phyloP scores from a whole-genome alignment of 2,113 vertebrate genomes.

The Collichthys lucidus region DNA sequence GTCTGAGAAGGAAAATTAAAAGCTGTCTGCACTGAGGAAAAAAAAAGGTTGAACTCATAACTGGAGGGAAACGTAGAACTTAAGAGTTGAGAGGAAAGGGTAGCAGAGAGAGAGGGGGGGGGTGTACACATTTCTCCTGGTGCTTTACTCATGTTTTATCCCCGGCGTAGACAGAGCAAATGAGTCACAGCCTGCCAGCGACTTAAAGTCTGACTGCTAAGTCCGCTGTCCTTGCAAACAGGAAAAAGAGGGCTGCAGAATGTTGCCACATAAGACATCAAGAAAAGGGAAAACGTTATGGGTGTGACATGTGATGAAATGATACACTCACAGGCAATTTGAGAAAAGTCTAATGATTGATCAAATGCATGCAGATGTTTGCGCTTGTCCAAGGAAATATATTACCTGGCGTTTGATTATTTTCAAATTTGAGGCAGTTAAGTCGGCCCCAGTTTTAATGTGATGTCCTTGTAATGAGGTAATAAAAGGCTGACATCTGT shows the following conservation, averaged over 20 bases:
- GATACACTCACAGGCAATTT: not conserved
- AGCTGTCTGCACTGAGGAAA: slow-evolving; percentile 27
- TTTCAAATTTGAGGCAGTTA: slow-evolving; percentile 6
- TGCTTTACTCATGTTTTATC: slow-evolving; percentile 37
- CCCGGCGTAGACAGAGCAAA: slow-evolving; percentile 34
- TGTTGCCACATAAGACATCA: not conserved
- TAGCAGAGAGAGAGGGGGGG: not conserved
- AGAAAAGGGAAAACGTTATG: not conserved
- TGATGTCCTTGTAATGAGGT: not conserved
- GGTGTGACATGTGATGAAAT: slow-evolving; percentile 7
- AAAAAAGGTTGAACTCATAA: slow-evolving; percentile 49
- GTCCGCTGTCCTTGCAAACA: slow-evolving; percentile 42
- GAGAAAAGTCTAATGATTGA: slow-evolving; percentile 1
- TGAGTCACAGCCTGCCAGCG: slow-evolving; percentile 42
- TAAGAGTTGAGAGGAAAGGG: not conserved
- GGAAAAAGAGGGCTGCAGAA: slow-evolving; percentile 1
- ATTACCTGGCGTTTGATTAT: slow-evolving; percentile 6
- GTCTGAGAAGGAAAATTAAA: slow-evolving; percentile 62
- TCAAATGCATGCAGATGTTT: slow-evolving; percentile 31
- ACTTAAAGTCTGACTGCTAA: slow-evolving; percentile 27
- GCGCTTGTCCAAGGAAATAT: not conserved
- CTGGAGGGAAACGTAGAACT: slow-evolving; percentile 24
- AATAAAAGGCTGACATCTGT: not conserved
- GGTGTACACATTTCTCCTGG: not conserved
- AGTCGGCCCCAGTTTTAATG: not conserved